Percentiles rank a stretch among this genome's conserved stretches.
Evolutionary conservation across 2,888 invertebrate genomes (phyloP).

Genomic region (Heliconius cydno): DNA sequence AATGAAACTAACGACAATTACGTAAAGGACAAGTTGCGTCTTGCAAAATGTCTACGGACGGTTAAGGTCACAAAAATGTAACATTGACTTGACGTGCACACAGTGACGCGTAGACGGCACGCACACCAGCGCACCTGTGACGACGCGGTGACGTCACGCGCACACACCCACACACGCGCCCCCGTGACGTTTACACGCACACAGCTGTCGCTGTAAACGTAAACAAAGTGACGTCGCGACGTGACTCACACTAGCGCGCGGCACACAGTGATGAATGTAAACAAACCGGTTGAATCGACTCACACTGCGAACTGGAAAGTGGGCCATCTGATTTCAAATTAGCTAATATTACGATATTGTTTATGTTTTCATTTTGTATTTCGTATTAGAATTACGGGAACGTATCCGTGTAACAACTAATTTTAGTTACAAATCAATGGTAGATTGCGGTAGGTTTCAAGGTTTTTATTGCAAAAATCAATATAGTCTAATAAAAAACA

Average conservation of each 20-base stretch:
- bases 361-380: conserved; percentile 45
- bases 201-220: conserved; percentile 61
- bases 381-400: conserved; percentile 34
- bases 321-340: conserved; percentile 71
- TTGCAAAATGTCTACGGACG: conserved; percentile 70
- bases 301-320: conserved; percentile 62
- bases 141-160: conserved; percentile 76
- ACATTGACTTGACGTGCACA: conserved; percentile 72
- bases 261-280: conserved; percentile 75
- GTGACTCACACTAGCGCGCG: conserved; percentile 71
- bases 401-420: not conserved
- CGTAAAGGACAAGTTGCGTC: conserved; percentile 62
- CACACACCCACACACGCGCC: conserved; percentile 78
- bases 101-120: conserved; percentile 47
- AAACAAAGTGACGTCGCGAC: conserved; percentile 79
- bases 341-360: conserved; percentile 49
- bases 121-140: conserved; percentile 57
- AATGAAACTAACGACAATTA: conserved; percentile 50
- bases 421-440: conserved; percentile 7
- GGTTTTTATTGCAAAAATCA: not conserved
- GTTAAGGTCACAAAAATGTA: conserved; percentile 84
- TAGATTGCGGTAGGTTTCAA: conserved; percentile 15
- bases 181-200: conserved; percentile 65
- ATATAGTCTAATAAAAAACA: not conserved
- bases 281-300: conserved; percentile 73